These are phyloP conservation scores for Plemyria rubiginata DNA, from an alignment of 2,888 invertebrate genomes.

Conservation along the genomic window DNA sequence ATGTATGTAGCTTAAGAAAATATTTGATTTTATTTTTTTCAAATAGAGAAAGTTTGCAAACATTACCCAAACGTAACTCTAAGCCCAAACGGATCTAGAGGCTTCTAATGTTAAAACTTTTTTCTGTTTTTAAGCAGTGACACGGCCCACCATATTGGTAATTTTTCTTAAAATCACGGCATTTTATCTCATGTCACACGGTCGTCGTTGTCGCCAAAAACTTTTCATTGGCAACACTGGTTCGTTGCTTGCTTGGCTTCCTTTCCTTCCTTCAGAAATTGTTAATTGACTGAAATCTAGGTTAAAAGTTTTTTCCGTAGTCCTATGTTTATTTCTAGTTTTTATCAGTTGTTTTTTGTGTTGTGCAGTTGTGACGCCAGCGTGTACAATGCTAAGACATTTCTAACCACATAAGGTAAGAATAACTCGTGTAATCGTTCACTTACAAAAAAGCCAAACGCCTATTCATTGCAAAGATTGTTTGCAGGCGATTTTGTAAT, in stretches of 20 bases:
- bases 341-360: slow-evolving; percentile 53
- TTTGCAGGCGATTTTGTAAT: slow-evolving; percentile 44
- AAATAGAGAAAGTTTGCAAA: too few relatives aligned
- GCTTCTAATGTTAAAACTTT: too few relatives aligned
- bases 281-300: slow-evolving; percentile 57
- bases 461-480: slow-evolving; percentile 36
- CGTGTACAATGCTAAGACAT: slow-evolving; percentile 73
- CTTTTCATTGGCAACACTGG: too few relatives aligned
- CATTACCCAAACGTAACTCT: too few relatives aligned
- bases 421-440: slow-evolving; percentile 31
- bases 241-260: slow-evolving; percentile 40
- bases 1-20: too few relatives aligned
- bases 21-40: too few relatives aligned
- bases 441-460: slow-evolving; percentile 44
- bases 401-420: slow-evolving; percentile 71
- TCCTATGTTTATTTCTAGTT: slow-evolving; percentile 54
- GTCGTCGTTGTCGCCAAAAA: too few relatives aligned
- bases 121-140: too few relatives aligned
- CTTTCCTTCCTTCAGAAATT: slow-evolving; percentile 41
- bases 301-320: slow-evolving; percentile 63
- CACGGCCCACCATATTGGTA: too few relatives aligned
- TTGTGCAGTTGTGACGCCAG: slow-evolving; percentile 57
- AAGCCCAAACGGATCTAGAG: too few relatives aligned
- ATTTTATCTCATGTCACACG: too few relatives aligned
- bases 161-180: too few relatives aligned